phyloP scores from a whole-genome alignment of 2,797 vertebrate species.

The Acrocephalus scirpaceus region DNA sequence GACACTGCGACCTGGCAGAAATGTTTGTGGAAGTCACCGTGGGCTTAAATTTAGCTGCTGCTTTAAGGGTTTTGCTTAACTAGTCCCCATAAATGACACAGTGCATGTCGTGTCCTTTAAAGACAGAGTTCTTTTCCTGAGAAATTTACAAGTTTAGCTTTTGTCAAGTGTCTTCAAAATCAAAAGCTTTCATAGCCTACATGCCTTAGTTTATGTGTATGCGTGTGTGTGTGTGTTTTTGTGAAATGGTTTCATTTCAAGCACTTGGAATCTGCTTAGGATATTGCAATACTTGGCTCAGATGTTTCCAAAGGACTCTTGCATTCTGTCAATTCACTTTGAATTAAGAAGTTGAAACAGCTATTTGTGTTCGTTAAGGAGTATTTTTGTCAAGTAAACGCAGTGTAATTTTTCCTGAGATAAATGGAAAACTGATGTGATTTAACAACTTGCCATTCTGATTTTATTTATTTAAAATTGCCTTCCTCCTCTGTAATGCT shows the following conservation, averaged over 20 bases:
- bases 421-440: not conserved
- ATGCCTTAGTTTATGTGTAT: not conserved
- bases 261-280: not conserved
- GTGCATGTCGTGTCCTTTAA: not conserved
- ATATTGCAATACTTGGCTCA: not conserved
- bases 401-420: not conserved
- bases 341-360: not conserved
- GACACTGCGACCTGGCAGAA: accelerated
- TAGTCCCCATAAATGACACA: accelerated
- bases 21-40: not conserved
- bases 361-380: not conserved
- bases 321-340: not conserved
- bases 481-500: not conserved
- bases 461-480: not conserved
- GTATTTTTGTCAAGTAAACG: not conserved
- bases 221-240: not conserved
- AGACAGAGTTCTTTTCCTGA: not conserved
- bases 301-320: not conserved
- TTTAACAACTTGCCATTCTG: not conserved
- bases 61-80: not conserved
- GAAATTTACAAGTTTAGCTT: not conserved
- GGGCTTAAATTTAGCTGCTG: not conserved
- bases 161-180: not conserved
- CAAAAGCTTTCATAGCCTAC: not conserved
- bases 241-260: not conserved